Conservation (phyloP, 2,113 vertebrate species). For the Megaptera novaeangliae region DNA sequence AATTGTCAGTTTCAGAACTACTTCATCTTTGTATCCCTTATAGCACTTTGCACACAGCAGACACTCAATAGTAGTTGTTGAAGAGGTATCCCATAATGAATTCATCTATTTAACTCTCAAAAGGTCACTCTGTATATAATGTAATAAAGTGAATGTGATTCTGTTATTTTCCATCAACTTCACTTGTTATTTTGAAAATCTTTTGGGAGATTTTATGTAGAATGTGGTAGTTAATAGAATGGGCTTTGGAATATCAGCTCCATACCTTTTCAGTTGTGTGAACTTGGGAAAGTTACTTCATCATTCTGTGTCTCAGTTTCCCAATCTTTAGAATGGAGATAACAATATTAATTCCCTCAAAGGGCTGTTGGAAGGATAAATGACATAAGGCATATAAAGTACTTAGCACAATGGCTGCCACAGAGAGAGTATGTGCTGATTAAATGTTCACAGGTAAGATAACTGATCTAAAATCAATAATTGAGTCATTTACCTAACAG, state of each 20-base stretch:
- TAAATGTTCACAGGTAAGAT: constrained; percentile 1
- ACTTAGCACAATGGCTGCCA: not conserved
- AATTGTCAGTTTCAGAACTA: constrained; percentile 4
- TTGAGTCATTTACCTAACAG: not conserved
- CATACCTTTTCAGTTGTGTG: not conserved
- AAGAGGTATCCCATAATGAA: not conserved
- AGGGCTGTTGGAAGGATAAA: not conserved
- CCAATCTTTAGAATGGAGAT: not conserved
- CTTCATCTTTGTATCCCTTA: not conserved
- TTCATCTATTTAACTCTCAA: constrained; percentile 1
- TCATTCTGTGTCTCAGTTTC: not conserved
- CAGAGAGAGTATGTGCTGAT: not conserved
- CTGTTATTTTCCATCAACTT: constrained; percentile 21
- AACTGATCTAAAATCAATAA: constrained; percentile 6
- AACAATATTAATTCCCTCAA: not conserved
- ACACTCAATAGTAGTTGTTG: not conserved
- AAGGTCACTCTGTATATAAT: not conserved
- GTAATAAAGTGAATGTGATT: not conserved
- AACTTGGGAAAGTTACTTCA: not conserved
- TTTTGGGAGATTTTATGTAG: not conserved
- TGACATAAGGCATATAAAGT: not conserved
- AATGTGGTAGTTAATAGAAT: not conserved
- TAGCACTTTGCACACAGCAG: not conserved
- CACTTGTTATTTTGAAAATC: constrained; percentile 12
- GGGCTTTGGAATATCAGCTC: not conserved